Base-by-base conservation (phyloP, 2,888 invertebrate genomes). In the Trissolcus japonicus region DNA sequence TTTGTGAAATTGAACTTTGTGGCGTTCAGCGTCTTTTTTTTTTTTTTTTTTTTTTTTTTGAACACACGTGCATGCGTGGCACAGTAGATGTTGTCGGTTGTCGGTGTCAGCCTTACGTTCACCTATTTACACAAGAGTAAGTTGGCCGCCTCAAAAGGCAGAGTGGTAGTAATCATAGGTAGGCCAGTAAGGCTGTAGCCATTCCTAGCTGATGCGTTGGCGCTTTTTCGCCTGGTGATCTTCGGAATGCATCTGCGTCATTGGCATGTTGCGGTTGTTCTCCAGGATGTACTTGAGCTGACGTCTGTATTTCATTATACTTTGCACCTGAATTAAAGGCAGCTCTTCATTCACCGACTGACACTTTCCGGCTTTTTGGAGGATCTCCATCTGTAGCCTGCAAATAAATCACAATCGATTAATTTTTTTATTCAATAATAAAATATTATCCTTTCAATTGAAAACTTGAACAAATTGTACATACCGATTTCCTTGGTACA, bases 201-300 rank as follows among this genome's bases (percentile, higher is more conserved):
- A 92, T 84, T 92, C 92, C 92, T 92, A 92, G 92, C 92, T 92
- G 84, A 90, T 91, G 82, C 91, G 89, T 82, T 91, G 91, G 65
- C 92, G 90, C 85, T 92, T 92, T 81, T 89, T 87, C 62, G 89
- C 84, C 61, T 85, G 86, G 82, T 89, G 88, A 80, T 88, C 89
- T 72, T 88, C 88, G 66, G 87, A 84, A 76, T 87, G 87, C 55
- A 87, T 83, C 55, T 86, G 85, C 25, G 86, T 81, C 46, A 90
- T 86, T 82, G 88, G 87, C 72, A 86, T 86, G 29, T 53, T 57
- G 78, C 89, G 87, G 78, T 88, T 88, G 84, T 91, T 91, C 69
- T 92, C 91, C 90, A 95, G 92, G 94, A 96, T 95, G 91, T 95
- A 96, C 87, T 95, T 95, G 90, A 96, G 91, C 90, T 96, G 96